Conservation (phyloP, 2,113 vertebrate genomes). For the Mobula birostris region DNA sequence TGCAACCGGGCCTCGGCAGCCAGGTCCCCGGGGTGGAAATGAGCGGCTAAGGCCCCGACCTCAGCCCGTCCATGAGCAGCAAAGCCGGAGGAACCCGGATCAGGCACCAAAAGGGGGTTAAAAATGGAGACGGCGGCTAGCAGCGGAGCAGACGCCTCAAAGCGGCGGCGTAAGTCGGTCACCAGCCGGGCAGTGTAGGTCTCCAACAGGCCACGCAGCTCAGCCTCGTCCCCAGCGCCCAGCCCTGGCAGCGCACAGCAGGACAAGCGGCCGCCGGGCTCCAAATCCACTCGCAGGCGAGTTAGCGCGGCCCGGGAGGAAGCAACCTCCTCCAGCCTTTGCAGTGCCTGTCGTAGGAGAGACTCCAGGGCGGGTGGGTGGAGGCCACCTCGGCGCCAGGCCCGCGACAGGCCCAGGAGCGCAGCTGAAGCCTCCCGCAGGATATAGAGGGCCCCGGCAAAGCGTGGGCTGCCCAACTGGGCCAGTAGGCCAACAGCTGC, state of each 20-base stretch:
- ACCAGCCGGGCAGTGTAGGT: neutral
- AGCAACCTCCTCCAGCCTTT: slow-evolving; percentile 31
- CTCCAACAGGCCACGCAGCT: neutral
- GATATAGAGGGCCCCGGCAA: neutral
- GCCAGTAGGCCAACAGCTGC: neutral
- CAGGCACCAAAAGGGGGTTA: neutral
- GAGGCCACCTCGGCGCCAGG: neutral
- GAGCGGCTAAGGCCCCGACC: neutral
- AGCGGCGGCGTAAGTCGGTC: neutral
- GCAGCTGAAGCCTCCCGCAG: neutral
- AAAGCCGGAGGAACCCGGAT: neutral
- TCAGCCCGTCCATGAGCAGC: neutral
- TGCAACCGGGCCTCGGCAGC: neutral
- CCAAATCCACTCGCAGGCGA: neutral
- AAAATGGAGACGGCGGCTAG: neutral
- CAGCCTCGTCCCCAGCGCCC: neutral
- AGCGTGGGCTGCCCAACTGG: neutral
- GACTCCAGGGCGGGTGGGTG: neutral
- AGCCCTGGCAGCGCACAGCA: neutral
- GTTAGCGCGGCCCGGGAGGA: fast-evolving
- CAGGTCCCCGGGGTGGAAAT: neutral
- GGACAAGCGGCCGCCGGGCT: neutral
- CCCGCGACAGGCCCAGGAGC: neutral
- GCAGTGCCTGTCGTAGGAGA: neutral
- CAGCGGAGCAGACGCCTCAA: neutral